Conservation (phyloP, 2,888 invertebrate species). For the Pycnomerus fuliginosus region DNA sequence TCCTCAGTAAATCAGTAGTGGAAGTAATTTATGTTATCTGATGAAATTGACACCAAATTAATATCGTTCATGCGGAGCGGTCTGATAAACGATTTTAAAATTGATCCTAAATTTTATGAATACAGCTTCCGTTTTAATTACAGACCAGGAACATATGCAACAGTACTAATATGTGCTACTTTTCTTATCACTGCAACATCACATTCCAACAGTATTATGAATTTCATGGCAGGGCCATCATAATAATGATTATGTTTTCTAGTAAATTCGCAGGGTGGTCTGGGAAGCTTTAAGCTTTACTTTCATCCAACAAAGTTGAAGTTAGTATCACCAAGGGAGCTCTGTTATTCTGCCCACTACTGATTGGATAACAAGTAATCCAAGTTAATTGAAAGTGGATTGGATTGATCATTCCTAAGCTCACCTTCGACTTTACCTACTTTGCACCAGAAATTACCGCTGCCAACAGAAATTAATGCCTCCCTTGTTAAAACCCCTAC, state of each 20-base stretch:
- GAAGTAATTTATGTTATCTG: constrained; percentile 39
- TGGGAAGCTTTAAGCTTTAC: no score
- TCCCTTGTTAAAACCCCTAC: constrained; percentile 5
- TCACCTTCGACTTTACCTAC: constrained; percentile 37
- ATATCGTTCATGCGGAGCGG: constrained; percentile 33
- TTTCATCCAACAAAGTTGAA: constrained; percentile 39
- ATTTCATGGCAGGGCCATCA: no score
- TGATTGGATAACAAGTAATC: constrained; percentile 53
- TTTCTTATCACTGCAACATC: no score
- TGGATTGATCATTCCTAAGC: constrained; percentile 47
- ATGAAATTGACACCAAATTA: constrained; percentile 43
- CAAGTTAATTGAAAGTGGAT: constrained; percentile 52
- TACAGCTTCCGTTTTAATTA: constrained; percentile 39
- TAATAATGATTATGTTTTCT: no score
- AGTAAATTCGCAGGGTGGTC: no score
- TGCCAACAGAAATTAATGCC: constrained; percentile 16
- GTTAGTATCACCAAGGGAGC: constrained; percentile 42
- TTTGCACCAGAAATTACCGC: constrained; percentile 31
- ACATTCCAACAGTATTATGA: no score
- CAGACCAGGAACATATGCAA: constrained; percentile 32
- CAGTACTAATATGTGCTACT: no score
- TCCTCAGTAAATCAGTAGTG: constrained; percentile 26
- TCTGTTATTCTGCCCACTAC: constrained; percentile 41
- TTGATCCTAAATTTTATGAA: constrained; percentile 34
- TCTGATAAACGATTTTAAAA: constrained; percentile 39